These are phyloP conservation scores for Bambusicola thoracicus DNA, from an alignment of 2,113 vertebrate genomes.

Conservation along the genomic window DNA sequence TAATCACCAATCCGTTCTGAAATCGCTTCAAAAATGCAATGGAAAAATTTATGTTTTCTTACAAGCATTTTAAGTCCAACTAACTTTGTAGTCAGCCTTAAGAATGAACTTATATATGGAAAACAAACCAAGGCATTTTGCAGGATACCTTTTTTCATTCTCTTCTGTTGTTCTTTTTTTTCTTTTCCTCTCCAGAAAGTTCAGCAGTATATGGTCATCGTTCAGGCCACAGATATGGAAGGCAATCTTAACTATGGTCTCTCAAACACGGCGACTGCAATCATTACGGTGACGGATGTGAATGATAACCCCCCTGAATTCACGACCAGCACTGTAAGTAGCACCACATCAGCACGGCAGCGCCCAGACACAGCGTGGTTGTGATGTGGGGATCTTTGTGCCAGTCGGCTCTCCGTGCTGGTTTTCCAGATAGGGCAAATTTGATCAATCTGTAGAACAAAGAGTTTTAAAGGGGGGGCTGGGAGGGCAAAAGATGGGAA, in stretches of 20 bases:
- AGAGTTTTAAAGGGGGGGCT: neutral
- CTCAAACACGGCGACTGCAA: constrained; percentile 95
- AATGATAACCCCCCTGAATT: constrained; percentile 97
- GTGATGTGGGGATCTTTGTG: neutral
- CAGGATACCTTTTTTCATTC: neutral
- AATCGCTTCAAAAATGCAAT: neutral
- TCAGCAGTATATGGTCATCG: constrained; percentile 93
- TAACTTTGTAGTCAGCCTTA: neutral
- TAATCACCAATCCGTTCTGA: neutral
- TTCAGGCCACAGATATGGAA: constrained; percentile 98
- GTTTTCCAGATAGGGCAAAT: neutral
- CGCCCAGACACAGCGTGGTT: neutral
- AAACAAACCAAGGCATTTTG: neutral
- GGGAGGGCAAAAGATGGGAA: too few species aligned
- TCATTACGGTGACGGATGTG: constrained; percentile 93
- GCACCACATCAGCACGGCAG: neutral
- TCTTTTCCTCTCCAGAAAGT: constrained; percentile 88
- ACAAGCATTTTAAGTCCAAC: neutral
- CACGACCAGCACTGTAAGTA: constrained; percentile 90
- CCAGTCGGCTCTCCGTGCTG: neutral
- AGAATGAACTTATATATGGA: fast-evolving
- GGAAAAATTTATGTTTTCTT: neutral
- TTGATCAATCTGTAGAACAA: neutral
- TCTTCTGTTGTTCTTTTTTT: neutral
- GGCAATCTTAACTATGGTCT: constrained; percentile 96